Evolutionary conservation across 2,888 invertebrate species (phyloP).

Genomic region (Eurytoma adleriae): DNA sequence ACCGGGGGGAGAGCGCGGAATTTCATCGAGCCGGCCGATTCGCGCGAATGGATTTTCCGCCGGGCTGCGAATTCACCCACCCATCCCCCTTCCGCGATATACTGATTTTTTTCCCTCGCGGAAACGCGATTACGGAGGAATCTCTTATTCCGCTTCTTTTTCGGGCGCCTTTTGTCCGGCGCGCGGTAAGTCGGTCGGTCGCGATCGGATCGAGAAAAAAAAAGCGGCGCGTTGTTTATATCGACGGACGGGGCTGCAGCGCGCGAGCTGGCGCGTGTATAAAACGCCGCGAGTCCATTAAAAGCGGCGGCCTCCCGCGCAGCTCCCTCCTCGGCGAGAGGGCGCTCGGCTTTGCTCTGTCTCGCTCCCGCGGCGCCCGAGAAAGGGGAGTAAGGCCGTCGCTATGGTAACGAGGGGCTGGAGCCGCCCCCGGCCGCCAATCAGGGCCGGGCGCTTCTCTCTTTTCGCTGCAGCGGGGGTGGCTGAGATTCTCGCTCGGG

Average conservation of each 20-base stretch:
- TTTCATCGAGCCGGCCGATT: slow-evolving; percentile 60
- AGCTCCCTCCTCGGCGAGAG: slow-evolving; percentile 30
- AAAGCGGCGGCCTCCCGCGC: slow-evolving; percentile 57
- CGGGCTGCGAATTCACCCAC: neutral
- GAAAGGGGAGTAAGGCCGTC: slow-evolving; percentile 71
- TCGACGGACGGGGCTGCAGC: neutral
- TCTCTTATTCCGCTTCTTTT: too few species aligned
- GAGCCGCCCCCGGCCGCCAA: slow-evolving; percentile 77
- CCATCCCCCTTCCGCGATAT: neutral
- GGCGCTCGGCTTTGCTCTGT: neutral
- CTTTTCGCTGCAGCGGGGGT: slow-evolving; percentile 62
- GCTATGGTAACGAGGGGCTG: slow-evolving; percentile 78
- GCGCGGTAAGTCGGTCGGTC: too few species aligned
- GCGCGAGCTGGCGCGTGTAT: neutral
- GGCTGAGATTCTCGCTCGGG: slow-evolving; percentile 76
- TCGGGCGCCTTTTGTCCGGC: too few species aligned
- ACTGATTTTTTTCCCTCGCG: slow-evolving; percentile 47
- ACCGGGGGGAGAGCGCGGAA: slow-evolving; percentile 54
- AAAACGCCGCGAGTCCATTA: slow-evolving; percentile 66
- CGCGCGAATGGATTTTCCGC: slow-evolving; percentile 49
- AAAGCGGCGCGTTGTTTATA: slow-evolving; percentile 13
- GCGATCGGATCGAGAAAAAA: slow-evolving; percentile 15
- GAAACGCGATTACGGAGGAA: neutral
- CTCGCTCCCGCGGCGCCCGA: neutral
- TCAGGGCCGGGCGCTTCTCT: slow-evolving; percentile 75